Conservation (phyloP, 2,113 vertebrate genomes). For the Apaloderma vittatum region DNA sequence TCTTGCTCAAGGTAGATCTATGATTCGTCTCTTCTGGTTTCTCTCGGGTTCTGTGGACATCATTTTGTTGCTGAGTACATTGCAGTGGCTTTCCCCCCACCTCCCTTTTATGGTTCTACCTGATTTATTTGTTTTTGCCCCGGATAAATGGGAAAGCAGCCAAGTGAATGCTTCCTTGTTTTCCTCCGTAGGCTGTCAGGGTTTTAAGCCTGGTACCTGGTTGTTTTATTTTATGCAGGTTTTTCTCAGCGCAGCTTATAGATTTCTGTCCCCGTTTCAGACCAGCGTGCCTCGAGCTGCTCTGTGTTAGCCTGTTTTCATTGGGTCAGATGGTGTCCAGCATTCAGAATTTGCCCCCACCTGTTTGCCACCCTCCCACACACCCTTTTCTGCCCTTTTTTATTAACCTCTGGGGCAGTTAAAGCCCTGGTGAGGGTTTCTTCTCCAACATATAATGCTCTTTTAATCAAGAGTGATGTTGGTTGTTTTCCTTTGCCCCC, state of each 20-base stretch:
- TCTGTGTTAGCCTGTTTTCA: neutral
- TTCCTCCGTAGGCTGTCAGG: neutral
- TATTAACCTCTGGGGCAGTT: neutral
- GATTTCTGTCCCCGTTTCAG: neutral
- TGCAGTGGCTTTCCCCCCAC: neutral
- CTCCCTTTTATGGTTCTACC: neutral
- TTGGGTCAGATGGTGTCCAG: neutral
- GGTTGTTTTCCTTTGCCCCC: neutral
- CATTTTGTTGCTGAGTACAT: constrained; percentile 3
- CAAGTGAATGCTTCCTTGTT: neutral
- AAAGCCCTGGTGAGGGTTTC: neutral
- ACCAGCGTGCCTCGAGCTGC: neutral
- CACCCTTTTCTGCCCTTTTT: neutral
- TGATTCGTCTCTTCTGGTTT: constrained; percentile 11
- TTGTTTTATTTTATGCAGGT: neutral
- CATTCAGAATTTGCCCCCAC: neutral
- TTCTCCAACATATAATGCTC: neutral
- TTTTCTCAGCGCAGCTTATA: neutral
- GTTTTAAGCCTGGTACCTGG: neutral
- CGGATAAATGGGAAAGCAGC: constrained; percentile 5
- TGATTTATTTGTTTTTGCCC: constrained; percentile 47
- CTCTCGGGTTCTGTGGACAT: neutral
- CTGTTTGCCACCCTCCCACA: neutral
- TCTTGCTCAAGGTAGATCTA: constrained; percentile 37
- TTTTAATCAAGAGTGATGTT: neutral